A percentile compares a stretch with the other conserved stretches of the same genome.
Conservation (phyloP, 1,140 invertebrate species). For the Atta texana region DNA sequence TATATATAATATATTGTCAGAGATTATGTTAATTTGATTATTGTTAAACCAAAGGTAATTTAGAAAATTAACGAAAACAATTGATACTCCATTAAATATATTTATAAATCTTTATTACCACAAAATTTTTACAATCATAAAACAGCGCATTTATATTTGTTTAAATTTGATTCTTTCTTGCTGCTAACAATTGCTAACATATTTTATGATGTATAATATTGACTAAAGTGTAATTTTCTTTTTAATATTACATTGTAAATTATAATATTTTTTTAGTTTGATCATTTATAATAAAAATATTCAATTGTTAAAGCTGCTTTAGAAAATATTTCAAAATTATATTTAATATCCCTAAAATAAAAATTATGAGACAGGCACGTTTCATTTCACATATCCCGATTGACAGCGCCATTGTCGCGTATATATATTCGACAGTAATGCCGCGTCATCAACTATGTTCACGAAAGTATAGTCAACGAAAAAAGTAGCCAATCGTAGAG, state of each 20-base stretch:
- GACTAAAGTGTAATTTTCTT: background rate
- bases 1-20: background rate
- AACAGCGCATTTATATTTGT: background rate
- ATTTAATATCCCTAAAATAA: background rate
- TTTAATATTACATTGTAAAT: background rate
- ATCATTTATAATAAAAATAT: background rate
- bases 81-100: conserved; percentile 6
- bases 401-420: background rate
- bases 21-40: too few species aligned
- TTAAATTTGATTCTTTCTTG: background rate
- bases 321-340: background rate
- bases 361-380: background rate
- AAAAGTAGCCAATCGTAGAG: background rate
- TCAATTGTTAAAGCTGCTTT: background rate
- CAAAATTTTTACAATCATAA: conserved; percentile 24
- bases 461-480: background rate
- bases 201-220: background rate
- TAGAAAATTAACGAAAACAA: conserved; percentile 15
- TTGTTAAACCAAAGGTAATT: background rate
- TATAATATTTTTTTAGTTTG: background rate
- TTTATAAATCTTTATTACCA: conserved; percentile 39
- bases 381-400: background rate
- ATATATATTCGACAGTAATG: background rate
- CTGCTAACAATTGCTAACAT: background rate
- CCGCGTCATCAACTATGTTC: background rate